phyloP scores from a whole-genome alignment of 2,888 invertebrate genomes.

The Rhamphomyia laevipes region DNA sequence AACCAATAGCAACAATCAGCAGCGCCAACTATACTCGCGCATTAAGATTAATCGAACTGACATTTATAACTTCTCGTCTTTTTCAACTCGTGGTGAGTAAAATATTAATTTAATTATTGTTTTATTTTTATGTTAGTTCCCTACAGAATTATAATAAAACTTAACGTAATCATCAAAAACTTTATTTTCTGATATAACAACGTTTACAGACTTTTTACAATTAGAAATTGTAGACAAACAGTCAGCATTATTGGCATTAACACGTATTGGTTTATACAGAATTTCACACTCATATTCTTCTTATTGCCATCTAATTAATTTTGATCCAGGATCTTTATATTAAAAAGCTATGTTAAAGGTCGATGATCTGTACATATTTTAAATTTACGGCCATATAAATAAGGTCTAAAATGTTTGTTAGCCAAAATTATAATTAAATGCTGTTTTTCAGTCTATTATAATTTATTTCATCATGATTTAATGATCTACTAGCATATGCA shows the following conservation, averaged over 20 bases:
- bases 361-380: constrained; percentile 10
- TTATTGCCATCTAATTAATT: constrained; percentile 11
- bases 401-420: too few relatives aligned
- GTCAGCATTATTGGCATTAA: constrained; percentile 17
- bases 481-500: constrained; percentile 18
- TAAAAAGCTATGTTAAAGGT: constrained; percentile 4
- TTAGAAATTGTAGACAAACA: constrained; percentile 6
- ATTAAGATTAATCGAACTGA: too few relatives aligned
- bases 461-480: constrained; percentile 16
- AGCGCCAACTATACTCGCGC: too few relatives aligned
- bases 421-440: too few relatives aligned
- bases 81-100: too few relatives aligned
- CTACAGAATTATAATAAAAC: constrained; percentile 5
- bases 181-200: not conserved
- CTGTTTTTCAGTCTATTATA: constrained; percentile 20
- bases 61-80: too few relatives aligned
- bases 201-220: not conserved
- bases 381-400: too few relatives aligned
- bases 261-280: constrained; percentile 14
- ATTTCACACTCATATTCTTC: constrained; percentile 17
- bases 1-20: too few relatives aligned
- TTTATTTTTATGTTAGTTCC: too few relatives aligned
- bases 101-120: too few relatives aligned
- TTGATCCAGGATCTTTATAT: constrained; percentile 2
- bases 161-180: constrained; percentile 5